Evolutionary conservation across 2,113 vertebrate genomes (phyloP), one percentile per base, ranked within the genome.

Genomic region (Osmerus eperlanus): DNA sequence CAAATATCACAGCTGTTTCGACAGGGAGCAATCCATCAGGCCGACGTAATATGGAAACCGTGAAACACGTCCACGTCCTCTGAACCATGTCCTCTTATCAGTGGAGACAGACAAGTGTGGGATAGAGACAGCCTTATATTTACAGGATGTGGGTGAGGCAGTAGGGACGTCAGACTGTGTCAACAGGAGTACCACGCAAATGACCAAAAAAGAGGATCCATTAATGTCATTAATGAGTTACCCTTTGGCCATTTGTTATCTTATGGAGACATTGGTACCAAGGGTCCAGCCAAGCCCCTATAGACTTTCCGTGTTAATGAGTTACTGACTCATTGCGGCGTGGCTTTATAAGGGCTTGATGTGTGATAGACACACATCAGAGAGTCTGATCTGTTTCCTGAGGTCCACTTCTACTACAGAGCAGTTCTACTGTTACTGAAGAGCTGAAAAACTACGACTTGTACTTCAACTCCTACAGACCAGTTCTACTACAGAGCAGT

Each of bases 321-420:
- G 81, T 87, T 70, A 83, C 72, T 72, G 13, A 71, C 21, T 75
- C 23, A 66, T 56, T 70, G 21, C 16, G 23, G 4, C 41, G 25
- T 29, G 60, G 1, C 70, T 59, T 67, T 83, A 86, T 85, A 90
- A 87, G 51, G 79, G 65, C 51, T 56, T 4, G 65, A 21, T 11
- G 1, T 1, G 65, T 69, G 86, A 68, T 74, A 70, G 65, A 83
- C 21, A 25, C 60, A 29, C 60, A 70, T 28, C 59, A 3, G 19
- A 41, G 32, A 36, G 32, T 63, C 55, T 23, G 2, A 67, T 47
- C 32, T 47, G 41, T 47, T 47, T 12, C 7, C 41, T 11, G 41
- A 47, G 41, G 41, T 11, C 1, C 41, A 47, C 41, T 47, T 47
- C 41, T 11, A 47, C 41, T 12, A 36, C 32, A 36, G 32, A 36